Conservation (phyloP, 2,797 vertebrate genomes). For the Spatula clypeata region DNA sequence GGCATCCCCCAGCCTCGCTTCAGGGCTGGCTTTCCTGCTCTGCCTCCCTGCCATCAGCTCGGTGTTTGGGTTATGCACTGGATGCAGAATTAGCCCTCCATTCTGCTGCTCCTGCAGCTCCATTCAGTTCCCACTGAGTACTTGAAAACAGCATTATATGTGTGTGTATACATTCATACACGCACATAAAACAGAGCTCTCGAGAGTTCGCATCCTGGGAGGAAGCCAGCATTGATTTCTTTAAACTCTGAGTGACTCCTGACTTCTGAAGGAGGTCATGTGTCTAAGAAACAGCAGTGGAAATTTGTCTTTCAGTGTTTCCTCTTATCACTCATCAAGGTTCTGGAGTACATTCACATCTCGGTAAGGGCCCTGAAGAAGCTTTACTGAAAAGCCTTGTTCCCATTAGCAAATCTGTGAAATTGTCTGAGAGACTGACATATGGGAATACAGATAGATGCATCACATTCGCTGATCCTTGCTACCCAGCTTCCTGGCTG, state of each 20-base stretch:
- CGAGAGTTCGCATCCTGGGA: not conserved
- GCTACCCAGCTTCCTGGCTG: not conserved
- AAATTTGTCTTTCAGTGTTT: slow-evolving; percentile 56
- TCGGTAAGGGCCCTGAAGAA: slow-evolving; percentile 19
- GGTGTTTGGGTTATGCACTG: not conserved
- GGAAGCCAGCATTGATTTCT: slow-evolving; percentile 23
- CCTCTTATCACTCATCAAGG: slow-evolving; percentile 42
- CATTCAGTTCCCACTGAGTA: slow-evolving; percentile 11
- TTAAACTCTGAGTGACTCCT: slow-evolving; percentile 48
- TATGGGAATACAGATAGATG: not conserved
- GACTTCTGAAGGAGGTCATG: slow-evolving; percentile 40
- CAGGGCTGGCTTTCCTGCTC: not conserved
- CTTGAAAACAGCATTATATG: slow-evolving; percentile 31
- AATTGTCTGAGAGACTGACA: slow-evolving; percentile 42
- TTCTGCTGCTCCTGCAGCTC: not conserved
- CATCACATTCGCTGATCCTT: not conserved
- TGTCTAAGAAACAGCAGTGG: slow-evolving; percentile 50
- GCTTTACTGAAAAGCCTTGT: slow-evolving; percentile 16
- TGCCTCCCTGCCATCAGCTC: not conserved
- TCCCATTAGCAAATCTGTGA: slow-evolving; percentile 53
- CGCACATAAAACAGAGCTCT: slow-evolving; percentile 2
- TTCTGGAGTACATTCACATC: slow-evolving; percentile 52
- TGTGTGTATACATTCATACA: not conserved
- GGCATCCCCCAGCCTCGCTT: not conserved
- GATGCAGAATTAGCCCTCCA: not conserved